Base-by-base conservation (phyloP, 2,888 invertebrate genomes). In the Globia sparganii region DNA sequence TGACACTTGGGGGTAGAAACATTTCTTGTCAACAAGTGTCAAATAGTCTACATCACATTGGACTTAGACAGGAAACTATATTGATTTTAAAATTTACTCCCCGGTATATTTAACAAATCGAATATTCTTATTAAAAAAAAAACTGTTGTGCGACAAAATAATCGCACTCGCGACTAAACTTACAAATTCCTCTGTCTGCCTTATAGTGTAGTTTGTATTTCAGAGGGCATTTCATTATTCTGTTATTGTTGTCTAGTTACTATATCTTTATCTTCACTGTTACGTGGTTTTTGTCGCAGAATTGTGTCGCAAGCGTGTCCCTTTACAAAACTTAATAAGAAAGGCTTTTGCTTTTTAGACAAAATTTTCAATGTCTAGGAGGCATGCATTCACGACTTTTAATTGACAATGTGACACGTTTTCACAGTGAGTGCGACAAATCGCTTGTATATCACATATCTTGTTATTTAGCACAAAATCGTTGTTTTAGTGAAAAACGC, bases 381-480 rank as follows among this genome's bases (percentile, higher is more conserved):
- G n/a, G n/a, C n/a, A 34, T 25, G 15, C 4, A 46, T 18, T 31
- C 8, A 15, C 59, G 43, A 69, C 31, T 31, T 37, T 64, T 46
- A 11, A 56, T 65, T 58, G 56, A 59, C 31, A n/a, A 13, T 34
- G 31, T 37, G 43, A 61, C 59, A 64, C 28, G 37, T n/a, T 69
- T 56, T 18, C 31, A 34, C 72, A 25, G 9, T n/a, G 9, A 58
- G 3, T 73, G 84, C 76, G 76, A 75, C 66, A 59, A 83, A 75
- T 65, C 72, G 84, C 79, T 78, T 75, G 25, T 74, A 53, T 77
- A 59, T 28, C 69, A 86, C 86, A 80, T 85, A 84, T 79, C 87
- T 79, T 84, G 80, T 86, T 84, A 56, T 79, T 70, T 84, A 75
- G 85, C 85, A 85, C 87, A 84, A 85, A 83, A 62, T 62, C 6